Evolutionary conservation across 2,797 vertebrate genomes (phyloP).

Genomic region (Fistularia commersonii): DNA sequence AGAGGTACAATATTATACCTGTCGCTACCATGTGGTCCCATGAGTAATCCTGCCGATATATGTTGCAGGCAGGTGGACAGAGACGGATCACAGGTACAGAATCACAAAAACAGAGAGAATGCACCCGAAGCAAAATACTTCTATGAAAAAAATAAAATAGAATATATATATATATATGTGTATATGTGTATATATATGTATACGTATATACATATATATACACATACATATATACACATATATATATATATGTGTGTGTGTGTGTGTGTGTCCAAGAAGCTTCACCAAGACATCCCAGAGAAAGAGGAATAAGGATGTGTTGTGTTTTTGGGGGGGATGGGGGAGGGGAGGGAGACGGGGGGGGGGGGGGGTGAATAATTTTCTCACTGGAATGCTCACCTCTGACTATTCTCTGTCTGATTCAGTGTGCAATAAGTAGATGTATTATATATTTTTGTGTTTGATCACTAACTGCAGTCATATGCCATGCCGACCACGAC

Average conservation of each 20-base stretch:
- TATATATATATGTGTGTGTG: background rate
- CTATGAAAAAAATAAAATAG: conserved; percentile 5
- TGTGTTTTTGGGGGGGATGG: conserved; percentile 61
- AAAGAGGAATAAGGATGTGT: conserved; percentile 50
- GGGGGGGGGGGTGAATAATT: conserved; percentile 18
- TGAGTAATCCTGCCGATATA: conserved; percentile 56
- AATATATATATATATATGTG: no score
- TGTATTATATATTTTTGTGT: conserved; percentile 81
- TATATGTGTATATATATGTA: no score
- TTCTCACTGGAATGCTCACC: conserved; percentile 89
- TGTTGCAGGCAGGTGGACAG: conserved; percentile 23
- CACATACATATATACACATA: background rate
- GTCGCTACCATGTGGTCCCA: conserved; percentile 70
- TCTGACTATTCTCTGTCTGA: conserved; percentile 74
- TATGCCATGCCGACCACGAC: conserved; percentile 45
- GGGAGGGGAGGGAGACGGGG: conserved; percentile 1
- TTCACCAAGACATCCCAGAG: conserved; percentile 68
- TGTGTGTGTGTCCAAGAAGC: conserved; percentile 70
- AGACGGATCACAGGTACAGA: no score
- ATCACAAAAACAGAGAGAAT: conserved; percentile 36
- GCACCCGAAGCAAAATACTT: conserved; percentile 29
- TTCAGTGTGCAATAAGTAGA: conserved; percentile 93
- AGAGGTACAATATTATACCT: no score
- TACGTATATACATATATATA: no score
- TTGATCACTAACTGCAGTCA: conserved; percentile 71